Evolutionary conservation across 2,113 vertebrate species (phyloP), one percentile per base, ranked within the genome.

Genomic region (Panthera leo): DNA sequence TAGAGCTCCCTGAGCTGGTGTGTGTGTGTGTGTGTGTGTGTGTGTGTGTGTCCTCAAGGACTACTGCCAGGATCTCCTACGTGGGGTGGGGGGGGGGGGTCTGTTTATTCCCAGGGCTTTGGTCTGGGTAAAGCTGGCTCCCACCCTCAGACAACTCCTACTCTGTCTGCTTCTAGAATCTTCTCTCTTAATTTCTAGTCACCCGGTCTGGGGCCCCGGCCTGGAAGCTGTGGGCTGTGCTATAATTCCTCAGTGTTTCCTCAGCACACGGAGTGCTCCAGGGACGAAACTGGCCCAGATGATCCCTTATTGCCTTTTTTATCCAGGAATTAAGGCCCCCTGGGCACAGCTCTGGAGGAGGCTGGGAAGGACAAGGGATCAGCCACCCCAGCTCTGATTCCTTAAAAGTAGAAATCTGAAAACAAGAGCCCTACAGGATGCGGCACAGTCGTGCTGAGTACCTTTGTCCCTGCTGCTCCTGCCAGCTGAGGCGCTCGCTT

Each of bases 381-480:
- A 6, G 65, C 68, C 6, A 34, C 39, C 31, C 14, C 34, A n/a
- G 6, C 10, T 92, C 45, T 48, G 45, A 16, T 21, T 86, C n/a
- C 93, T 95, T 70, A 13, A 10, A 88, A 51, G 63, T 27, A 34
- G 36, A 90, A 91, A 63, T 39, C 27, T 91, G n/a, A 71, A 86
- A 51, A 70, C 6, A 36, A 55, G 65, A 85, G 79, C 75, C 91
- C 31, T 1, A 0, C 4, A 5, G 12, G n/a, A 13, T 3, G 10
- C 3, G 2, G 21, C 4, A 13, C 51, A 9, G 39, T 55, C 34
- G 29, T 0, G 4, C 19, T 45, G 15, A 0, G 0, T 29, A 5
- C 65, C 58, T 55, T 5, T 65, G 80, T 10, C 85, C 36, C 19
- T 27, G 53, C 7, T 0, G 5, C 53, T 51, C 71, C 79, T 6